Base-by-base conservation (phyloP, 2,113 vertebrate species). In the Mormoops blainvillei region DNA sequence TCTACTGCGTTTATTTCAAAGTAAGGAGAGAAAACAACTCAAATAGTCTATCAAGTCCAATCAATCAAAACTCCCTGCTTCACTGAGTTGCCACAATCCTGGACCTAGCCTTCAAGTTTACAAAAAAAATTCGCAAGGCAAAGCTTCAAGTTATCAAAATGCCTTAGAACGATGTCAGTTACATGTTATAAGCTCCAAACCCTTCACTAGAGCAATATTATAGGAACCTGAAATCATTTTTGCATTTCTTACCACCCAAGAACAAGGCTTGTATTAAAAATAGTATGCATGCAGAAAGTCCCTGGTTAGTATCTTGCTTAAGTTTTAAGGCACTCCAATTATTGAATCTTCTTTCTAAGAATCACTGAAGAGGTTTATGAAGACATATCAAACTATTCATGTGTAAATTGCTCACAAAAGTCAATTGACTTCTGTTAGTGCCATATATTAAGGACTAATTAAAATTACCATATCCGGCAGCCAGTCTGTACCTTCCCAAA, bases 401-500 rank as follows among this genome's bases (percentile, higher is more conserved):
- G 71, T 31, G 76, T 86, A 87, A 91, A 82, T 83, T 20, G 91
- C 67, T 45, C 33, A 71, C 38, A 45, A 67, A 85, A 89, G 87
- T n/a, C 87, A 71, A 81, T 12, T 26, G 82, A 87, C 76, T 93
- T 19, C 28, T 50, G 19, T 84, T 56, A 93, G 95, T 10, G 94
- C 14, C 31, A 97, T 93, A 95, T 71, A 97, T 94, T 84, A 63
- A 63, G 63, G 65, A 95, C 96, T 92, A 41, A 85, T 96, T 84
- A 88, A 91, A 89, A 87, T 88, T 20, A 93, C 48, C 91, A 78
- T 70, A 78, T 48, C 83, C 86, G 61, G 73, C 28, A 89, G 82
- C 68, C 98, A 91, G 0, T 93, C 97, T 98, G 98, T 98, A 98
- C 98, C 98, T 98, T 98, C 87, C 87, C 97, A 97, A 96, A 97